phyloP scores from a whole-genome alignment of 2,888 invertebrate genomes.

The Noctua janthe region DNA sequence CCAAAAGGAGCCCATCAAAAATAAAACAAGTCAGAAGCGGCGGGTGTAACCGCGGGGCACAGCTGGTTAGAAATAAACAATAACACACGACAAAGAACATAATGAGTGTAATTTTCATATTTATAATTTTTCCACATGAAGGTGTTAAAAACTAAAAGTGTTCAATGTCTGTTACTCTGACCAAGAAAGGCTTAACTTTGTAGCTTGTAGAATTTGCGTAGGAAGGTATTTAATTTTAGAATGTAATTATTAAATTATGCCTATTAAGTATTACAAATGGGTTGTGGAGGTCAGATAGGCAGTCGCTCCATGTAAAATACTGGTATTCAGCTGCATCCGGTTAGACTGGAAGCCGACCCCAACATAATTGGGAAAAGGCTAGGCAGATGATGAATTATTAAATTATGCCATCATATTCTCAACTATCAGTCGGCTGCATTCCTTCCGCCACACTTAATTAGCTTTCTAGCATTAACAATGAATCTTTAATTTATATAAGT shows the following conservation, averaged over 20 bases:
- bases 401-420: background rate
- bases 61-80: slow-evolving; percentile 7
- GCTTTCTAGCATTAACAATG: background rate
- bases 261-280: too few relatives aligned
- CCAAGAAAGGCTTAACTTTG: background rate
- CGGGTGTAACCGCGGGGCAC: too few relatives aligned
- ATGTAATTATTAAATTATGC: background rate
- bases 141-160: slow-evolving; percentile 13
- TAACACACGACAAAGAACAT: slow-evolving; percentile 9
- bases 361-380: too few relatives aligned
- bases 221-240: background rate
- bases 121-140: slow-evolving; percentile 1
- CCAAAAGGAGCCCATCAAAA: too few relatives aligned
- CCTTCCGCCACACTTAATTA: background rate
- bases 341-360: too few relatives aligned
- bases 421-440: background rate
- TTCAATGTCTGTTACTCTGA: slow-evolving; percentile 17
- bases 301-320: too few relatives aligned
- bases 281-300: too few relatives aligned
- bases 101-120: background rate
- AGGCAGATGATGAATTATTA: too few relatives aligned
- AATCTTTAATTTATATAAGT: background rate
- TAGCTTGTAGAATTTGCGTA: background rate
- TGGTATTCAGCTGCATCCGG: too few relatives aligned
- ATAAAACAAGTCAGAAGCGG: too few relatives aligned